Conservation (phyloP, 2,888 invertebrate genomes). For the Phrixothrix hirtus region DNA sequence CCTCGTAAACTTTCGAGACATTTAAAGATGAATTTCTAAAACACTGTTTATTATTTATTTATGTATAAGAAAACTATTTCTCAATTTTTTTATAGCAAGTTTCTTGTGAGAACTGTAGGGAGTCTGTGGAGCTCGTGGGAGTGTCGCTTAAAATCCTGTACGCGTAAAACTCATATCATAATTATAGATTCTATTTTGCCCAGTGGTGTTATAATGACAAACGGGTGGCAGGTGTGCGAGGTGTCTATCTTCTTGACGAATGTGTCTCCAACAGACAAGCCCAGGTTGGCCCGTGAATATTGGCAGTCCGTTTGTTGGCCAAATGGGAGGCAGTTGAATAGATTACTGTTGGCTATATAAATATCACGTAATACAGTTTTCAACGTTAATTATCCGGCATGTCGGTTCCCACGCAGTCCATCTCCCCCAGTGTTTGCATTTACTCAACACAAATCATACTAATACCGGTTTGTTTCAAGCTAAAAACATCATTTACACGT, state of each 20-base stretch:
- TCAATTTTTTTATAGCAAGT: no score
- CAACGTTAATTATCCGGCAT: conserved; percentile 40
- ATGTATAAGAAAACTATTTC: no score
- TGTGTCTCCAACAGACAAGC: conserved; percentile 38
- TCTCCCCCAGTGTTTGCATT: conserved; percentile 31
- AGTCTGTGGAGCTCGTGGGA: conserved; percentile 6
- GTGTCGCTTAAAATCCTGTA: conserved; percentile 1
- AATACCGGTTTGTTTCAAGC: conserved; percentile 26
- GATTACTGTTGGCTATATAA: conserved; percentile 38
- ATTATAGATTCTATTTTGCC: conserved; percentile 23
- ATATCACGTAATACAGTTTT: conserved; percentile 41
- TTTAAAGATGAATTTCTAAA: no score
- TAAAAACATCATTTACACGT: conserved; percentile 17
- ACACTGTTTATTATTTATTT: no score
- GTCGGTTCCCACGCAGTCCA: conserved; percentile 34
- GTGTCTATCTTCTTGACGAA: conserved; percentile 39
- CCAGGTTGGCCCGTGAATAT: conserved; percentile 31
- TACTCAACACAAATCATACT: conserved; percentile 32
- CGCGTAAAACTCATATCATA: conserved; percentile 7
- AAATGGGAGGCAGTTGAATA: conserved; percentile 31
- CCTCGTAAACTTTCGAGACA: no score
- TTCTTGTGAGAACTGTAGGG: no score
- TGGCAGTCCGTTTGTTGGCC: conserved; percentile 27
- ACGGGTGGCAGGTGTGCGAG: conserved; percentile 41
- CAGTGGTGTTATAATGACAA: conserved; percentile 36